phyloP scores from a whole-genome alignment of 2,113 vertebrate species.

The Podiceps cristatus region DNA sequence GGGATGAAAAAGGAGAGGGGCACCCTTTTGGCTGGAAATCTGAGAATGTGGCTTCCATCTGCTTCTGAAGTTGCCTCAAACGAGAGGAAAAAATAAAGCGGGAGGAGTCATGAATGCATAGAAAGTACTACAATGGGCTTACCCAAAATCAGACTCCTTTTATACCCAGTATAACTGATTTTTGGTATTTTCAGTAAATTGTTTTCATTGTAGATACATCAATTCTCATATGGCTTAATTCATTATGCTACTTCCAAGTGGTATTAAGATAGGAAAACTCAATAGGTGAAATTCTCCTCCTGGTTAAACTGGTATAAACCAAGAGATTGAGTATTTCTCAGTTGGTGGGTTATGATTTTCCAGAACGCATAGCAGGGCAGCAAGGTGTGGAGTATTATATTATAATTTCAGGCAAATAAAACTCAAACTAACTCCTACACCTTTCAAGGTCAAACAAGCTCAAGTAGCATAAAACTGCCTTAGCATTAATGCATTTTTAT shows the following conservation, averaged over 20 bases:
- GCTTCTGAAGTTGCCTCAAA: slow-evolving; percentile 4
- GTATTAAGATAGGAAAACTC: neutral
- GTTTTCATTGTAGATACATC: neutral
- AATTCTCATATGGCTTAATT: neutral
- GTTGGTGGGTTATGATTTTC: neutral
- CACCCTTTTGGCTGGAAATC: slow-evolving; percentile 24
- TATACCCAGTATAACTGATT: neutral
- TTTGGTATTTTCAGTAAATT: neutral
- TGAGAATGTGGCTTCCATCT: neutral
- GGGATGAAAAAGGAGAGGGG: slow-evolving; percentile 17
- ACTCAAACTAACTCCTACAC: neutral
- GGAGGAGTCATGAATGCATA: neutral
- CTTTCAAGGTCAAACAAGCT: neutral
- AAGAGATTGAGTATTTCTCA: neutral
- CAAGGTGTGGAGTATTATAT: neutral
- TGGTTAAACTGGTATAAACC: neutral
- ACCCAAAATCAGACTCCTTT: neutral
- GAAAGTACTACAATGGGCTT: neutral
- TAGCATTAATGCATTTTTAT: neutral
- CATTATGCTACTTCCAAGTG: neutral
- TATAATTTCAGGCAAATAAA: neutral
- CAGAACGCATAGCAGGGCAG: neutral
- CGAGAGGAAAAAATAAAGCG: neutral
- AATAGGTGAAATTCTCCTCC: neutral
- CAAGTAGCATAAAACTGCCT: neutral